These are phyloP conservation scores for Drosophila repleta DNA, from an alignment of 1,140 invertebrate species.

Conservation along the genomic window DNA sequence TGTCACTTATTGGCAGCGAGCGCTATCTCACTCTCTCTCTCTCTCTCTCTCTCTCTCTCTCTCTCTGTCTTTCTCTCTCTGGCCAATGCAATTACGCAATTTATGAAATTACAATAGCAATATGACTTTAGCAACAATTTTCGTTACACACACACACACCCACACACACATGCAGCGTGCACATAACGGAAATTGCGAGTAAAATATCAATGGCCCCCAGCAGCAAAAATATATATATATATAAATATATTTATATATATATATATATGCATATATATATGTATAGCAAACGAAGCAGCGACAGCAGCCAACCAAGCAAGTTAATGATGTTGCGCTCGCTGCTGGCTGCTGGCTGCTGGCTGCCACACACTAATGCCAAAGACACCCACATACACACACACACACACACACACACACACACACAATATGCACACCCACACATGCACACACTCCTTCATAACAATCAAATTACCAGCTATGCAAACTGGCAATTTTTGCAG, in stretches of 20 bases:
- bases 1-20: constrained; percentile 25
- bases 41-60: neutral
- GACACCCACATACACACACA: neutral
- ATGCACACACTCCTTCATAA: constrained; percentile 1
- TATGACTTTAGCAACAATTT: constrained; percentile 57
- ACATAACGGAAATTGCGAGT: constrained; percentile 52
- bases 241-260: too few relatives aligned
- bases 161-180: constrained; percentile 25
- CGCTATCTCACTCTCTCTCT: neutral
- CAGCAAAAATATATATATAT: neutral
- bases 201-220: constrained; percentile 29
- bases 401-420: neutral
- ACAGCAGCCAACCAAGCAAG: constrained; percentile 17
- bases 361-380: neutral
- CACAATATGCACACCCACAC: neutral
- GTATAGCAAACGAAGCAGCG: constrained; percentile 29
- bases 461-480: constrained; percentile 73
- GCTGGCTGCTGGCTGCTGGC: constrained; percentile 1
- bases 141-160: constrained; percentile 24
- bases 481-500: constrained; percentile 43
- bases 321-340: constrained; percentile 22
- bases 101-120: constrained; percentile 63
- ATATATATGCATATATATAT: neutral
- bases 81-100: constrained; percentile 67
- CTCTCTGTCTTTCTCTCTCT: neutral